Evolutionary conservation across 2,113 vertebrate genomes (phyloP), one percentile per base, ranked within the genome.

Genomic region (Elgaria multicarinata): DNA sequence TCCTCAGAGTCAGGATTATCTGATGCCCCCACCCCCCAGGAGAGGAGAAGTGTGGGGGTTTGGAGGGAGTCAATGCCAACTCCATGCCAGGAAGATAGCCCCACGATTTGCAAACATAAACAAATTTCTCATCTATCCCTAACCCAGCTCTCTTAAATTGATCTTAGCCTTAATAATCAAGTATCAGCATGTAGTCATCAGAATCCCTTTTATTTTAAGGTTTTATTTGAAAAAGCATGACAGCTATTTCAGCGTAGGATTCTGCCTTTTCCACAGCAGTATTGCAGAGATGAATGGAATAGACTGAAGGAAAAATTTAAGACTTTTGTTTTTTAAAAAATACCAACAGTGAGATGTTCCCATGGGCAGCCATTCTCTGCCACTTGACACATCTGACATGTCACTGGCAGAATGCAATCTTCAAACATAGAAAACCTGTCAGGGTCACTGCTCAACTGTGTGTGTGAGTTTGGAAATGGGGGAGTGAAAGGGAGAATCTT

Each of bases 151-250:
- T 78, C 44, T 14, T 71, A 85, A 83, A 83, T 69, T 83, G 36
- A 74, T 7, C 50, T 85, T 74, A 36, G 36, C 33, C 2, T 24
- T 77, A 24, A 14, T 91, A 93, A 93, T 92, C 87, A 93, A 94
- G 77, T 92, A 79, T 36, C 91, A 91, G 91, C 93, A 91, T 95
- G 92, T 95, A 92, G 91, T 71, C 67, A 16, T 77, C 87, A 86
- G 87, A 86, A 64, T 55, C 87, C 44, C 50, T 83, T 89, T 72
- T 55, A 44, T 44, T 85, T 84, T 69, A 28, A 55, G 64, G 14
- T 8, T 86, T 93, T 39, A 0, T 91, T 86, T 93, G 85, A 84
- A 72, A 93, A 87, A 86, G 53, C 50, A 4, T 3, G 42, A 76
- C 44, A 93, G 64, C 58, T 81, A 4, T 22, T 44, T 80, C 71